Conservation (phyloP, 1,140 invertebrate genomes). For the Drosophila albomicans region DNA sequence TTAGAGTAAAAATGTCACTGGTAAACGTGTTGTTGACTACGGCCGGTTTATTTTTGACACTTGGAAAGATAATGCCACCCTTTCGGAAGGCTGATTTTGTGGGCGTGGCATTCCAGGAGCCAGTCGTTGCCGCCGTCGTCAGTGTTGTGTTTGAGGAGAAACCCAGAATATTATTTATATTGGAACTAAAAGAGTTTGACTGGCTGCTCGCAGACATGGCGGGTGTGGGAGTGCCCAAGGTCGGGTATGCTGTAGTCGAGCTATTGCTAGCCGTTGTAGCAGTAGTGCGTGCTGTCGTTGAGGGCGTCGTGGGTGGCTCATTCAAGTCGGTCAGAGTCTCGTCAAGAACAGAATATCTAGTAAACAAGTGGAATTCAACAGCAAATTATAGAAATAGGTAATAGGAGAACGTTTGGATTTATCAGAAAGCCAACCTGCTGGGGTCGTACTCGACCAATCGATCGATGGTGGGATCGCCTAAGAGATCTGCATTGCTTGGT, state of each 20-base stretch:
- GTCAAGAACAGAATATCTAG: conserved; percentile 73
- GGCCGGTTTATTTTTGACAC: conserved; percentile 95
- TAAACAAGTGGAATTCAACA: neutral
- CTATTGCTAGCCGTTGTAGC: conserved; percentile 40
- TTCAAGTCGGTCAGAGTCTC: conserved; percentile 78
- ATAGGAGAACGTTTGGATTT: conserved; percentile 1
- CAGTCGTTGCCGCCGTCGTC: conserved; percentile 31
- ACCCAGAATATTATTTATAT: conserved; percentile 24
- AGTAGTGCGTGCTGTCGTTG: conserved; percentile 65
- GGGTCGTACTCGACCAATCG: conserved; percentile 91
- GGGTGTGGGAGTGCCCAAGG: conserved; percentile 13
- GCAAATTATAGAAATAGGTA: neutral
- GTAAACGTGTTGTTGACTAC: conserved; percentile 92
- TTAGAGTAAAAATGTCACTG: conserved; percentile 89
- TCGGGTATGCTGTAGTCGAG: conserved; percentile 28
- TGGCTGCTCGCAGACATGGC: neutral
- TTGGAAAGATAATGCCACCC: conserved; percentile 94
- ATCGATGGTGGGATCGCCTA: conserved; percentile 91
- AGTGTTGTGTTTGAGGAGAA: conserved; percentile 31
- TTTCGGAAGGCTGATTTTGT: conserved; percentile 86
- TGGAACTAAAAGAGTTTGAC: conserved; percentile 1
- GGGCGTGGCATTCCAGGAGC: conserved; percentile 44
- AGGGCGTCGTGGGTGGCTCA: conserved; percentile 60
- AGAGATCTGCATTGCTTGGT: conserved; percentile 89
- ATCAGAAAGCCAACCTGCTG: conserved; percentile 84